Conservation (phyloP, 2,797 vertebrate genomes). For the Anabas testudineus region DNA sequence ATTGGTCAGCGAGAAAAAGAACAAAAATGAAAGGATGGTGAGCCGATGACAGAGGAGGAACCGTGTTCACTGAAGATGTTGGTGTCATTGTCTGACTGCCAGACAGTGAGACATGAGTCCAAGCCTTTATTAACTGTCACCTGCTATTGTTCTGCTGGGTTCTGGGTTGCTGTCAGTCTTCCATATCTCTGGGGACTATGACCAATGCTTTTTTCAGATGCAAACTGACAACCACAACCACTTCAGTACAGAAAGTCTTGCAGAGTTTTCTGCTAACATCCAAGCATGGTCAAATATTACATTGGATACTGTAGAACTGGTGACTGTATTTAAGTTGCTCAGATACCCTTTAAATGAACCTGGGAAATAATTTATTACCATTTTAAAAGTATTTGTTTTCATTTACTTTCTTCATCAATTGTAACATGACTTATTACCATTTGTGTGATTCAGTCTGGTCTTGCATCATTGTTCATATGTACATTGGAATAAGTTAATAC, state of each 20-base stretch:
- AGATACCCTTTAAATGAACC: constrained; percentile 12
- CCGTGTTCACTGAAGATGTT: neutral
- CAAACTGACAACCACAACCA: constrained; percentile 20
- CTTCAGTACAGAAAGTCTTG: constrained; percentile 11
- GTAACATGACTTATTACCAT: neutral
- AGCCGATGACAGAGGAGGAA: constrained; percentile 31
- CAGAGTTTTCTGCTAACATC: constrained; percentile 1
- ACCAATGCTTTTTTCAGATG: constrained; percentile 24
- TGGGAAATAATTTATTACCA: neutral
- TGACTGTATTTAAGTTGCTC: neutral
- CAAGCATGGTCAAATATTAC: neutral
- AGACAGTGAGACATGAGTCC: constrained; percentile 24
- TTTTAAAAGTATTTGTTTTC: too few relatives aligned
- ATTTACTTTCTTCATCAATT: neutral
- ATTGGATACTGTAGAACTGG: constrained; percentile 17
- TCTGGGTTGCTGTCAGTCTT: constrained; percentile 35
- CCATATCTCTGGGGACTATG: constrained; percentile 28
- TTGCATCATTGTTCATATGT: neutral
- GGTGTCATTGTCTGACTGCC: constrained; percentile 14
- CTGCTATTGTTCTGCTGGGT: constrained; percentile 3
- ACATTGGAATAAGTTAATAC: constrained; percentile 16
- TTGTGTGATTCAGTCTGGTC: neutral
- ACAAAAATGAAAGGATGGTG: constrained; percentile 14
- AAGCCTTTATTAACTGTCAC: constrained; percentile 30
- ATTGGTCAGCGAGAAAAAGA: neutral